Percentiles rank a stretch among this genome's conserved stretches.
These are phyloP conservation scores for Dexiosoma caninum DNA, from an alignment of 2,888 invertebrate genomes.

Conservation along the genomic window DNA sequence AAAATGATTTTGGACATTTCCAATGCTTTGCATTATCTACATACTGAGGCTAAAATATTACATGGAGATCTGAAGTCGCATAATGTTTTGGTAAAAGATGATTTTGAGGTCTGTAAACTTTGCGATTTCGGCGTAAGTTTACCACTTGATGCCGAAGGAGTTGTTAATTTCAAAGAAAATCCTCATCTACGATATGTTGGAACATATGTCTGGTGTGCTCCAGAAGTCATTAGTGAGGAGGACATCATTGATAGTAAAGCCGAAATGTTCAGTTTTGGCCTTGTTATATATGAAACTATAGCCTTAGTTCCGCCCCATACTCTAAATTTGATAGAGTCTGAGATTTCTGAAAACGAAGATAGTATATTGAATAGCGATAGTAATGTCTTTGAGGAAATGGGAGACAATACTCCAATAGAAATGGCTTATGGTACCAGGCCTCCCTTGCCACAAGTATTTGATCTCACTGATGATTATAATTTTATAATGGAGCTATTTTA, in stretches of 20 bases:
- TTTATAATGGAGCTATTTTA: slow-evolving; percentile 84
- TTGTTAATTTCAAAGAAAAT: slow-evolving; percentile 80
- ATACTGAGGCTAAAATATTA: slow-evolving; percentile 83
- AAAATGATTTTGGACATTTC: slow-evolving; percentile 84
- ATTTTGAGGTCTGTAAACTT: slow-evolving; percentile 86
- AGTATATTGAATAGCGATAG: slow-evolving; percentile 46
- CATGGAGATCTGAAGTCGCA: slow-evolving; percentile 92
- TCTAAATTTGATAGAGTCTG: slow-evolving; percentile 68
- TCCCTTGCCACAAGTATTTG: slow-evolving; percentile 81
- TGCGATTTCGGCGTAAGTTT: slow-evolving; percentile 92
- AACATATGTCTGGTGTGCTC: slow-evolving; percentile 88
- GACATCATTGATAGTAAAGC: slow-evolving; percentile 83
- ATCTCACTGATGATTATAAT: slow-evolving; percentile 81
- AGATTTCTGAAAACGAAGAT: slow-evolving; percentile 7
- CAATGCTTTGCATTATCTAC: slow-evolving; percentile 87
- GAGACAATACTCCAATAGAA: slow-evolving; percentile 57
- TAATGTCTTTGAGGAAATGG: background rate
- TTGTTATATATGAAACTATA: slow-evolving; percentile 90
- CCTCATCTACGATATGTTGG: slow-evolving; percentile 82
- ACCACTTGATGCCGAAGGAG: slow-evolving; percentile 83
- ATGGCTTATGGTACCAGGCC: slow-evolving; percentile 82
- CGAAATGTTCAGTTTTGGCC: slow-evolving; percentile 89
- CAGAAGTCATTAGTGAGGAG: slow-evolving; percentile 84
- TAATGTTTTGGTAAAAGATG: slow-evolving; percentile 87
- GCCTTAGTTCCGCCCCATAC: slow-evolving; percentile 84